Evolutionary conservation across 1,140 invertebrate genomes (phyloP), one percentile per base, ranked within the genome.

Genomic region (Cherax destructor): DNA sequence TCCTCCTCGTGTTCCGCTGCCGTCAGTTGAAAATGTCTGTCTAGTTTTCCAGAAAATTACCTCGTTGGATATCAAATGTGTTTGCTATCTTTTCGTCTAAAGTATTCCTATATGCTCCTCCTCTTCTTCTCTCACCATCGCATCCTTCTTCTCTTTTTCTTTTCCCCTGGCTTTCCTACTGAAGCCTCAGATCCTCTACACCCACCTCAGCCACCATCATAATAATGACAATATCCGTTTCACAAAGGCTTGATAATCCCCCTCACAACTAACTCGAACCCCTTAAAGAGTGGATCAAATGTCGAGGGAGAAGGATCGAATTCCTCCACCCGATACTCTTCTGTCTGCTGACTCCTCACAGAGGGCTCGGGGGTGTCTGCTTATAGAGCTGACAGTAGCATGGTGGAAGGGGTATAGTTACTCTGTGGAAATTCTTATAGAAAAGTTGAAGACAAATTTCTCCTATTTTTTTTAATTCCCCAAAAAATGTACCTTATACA

Each of bases 151-250:
- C 56, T 5, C 49, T 21, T 30, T 52, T 49, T 50, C n/a, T 80
- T 52, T 9, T 49, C 10, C 21, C 47, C 21, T 7, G 5, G 5
- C 21, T 50, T 1, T 4, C 47, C 47, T 50, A 6, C 78, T 4
- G 49, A 41, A 69, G 41, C 47, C 52, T 13, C n/a, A 18, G 52
- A 83, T 18, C 21, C 30, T 41, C 30, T 50, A 30, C 13, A 16
- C 77, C 13, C 47, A n/a, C 49, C 30, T n/a, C 16, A 13, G 9
- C 41, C 7, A 52, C 85, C 50, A 86, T 76, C 72, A 77, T 87
- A 79, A 78, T 79, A 59, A 87, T 87, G 76, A 79, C 85, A 87
- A 79, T 87, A 87, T 87, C 85, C 85, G 85, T 87, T 87, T 87
- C 85, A 79, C 85, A 78, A 87, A 87, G 85, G 76, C 85, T 87